Base-by-base conservation (phyloP, 1,140 invertebrate genomes). In the Drosophila erecta region DNA sequence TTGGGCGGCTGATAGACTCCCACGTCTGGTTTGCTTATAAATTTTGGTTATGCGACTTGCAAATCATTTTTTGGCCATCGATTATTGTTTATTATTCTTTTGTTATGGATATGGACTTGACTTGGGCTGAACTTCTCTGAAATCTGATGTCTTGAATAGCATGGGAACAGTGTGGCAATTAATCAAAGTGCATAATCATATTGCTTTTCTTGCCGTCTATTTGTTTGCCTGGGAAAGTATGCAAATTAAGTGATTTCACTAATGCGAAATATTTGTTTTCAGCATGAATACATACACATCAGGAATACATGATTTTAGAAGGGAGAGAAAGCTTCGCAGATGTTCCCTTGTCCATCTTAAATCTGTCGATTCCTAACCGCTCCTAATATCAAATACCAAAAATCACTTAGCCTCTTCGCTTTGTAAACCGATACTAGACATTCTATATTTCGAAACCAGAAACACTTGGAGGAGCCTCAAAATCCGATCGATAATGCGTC, bases 121-220 rank as follows among this genome's bases (percentile, higher is more conserved):
- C 59, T 60, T 44, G 54, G 58, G 44, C 60, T 74, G 64, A 70
- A 70, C 66, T 66, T 24, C 72, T 57, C 62, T 27, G 40, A 75
- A 81, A 79, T 75, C 60, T 27, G 40, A 76, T 79, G 79, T 67
- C 61, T 30, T 33, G 73, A 81, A 81, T 72, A 77, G 79, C 83
- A 61, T 86, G 83, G 83, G 83, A 86, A 86, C 83, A 65, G 58
- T 69, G 70, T 79, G 83, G 83, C 66, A 86, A 86, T 86, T 76
- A 87, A 86, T 87, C 83, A 86, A 87, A 78, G 27, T 76, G 81
- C 76, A 84, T 81, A 77, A 81, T 65, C 74, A 79, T 58, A 60
- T 12, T 43, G 43, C 51, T 72, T 43, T 71, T 47, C 65, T 80
- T 55, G 51, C 41, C 50, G 41, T 46, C 43, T 58, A 59, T 79